Evolutionary conservation across 2,797 vertebrate genomes (phyloP).

Genomic region (Thunnus albacares): DNA sequence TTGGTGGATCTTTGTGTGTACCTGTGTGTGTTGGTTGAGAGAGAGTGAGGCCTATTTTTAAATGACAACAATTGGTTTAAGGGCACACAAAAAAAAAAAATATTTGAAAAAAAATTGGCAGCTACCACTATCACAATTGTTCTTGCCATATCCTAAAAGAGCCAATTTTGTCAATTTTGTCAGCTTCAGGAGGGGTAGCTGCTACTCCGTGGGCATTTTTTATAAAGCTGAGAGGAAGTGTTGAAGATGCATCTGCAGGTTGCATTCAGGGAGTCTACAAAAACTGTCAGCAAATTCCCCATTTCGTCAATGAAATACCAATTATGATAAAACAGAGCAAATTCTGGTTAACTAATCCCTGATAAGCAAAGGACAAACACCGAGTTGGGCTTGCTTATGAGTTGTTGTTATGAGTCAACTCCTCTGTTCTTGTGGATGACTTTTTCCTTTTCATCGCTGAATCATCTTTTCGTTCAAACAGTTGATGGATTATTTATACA

Average conservation of each 20-base stretch:
- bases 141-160: constrained; percentile 64
- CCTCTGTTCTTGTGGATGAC: constrained; percentile 77
- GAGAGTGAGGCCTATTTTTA: constrained; percentile 62
- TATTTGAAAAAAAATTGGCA: constrained; percentile 51
- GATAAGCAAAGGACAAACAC: constrained; percentile 56
- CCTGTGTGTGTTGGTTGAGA: constrained; percentile 29
- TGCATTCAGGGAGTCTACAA: constrained; percentile 17
- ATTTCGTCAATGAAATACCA: constrained; percentile 64
- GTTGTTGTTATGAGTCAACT: constrained; percentile 78
- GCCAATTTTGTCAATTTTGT: constrained; percentile 77
- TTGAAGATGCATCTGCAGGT: constrained; percentile 55
- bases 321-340: constrained; percentile 17
- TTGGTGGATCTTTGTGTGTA: constrained; percentile 13
- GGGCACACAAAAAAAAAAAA: constrained; percentile 49
- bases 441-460: constrained; percentile 69
- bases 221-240: constrained; percentile 44
- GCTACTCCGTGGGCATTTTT: constrained; percentile 58
- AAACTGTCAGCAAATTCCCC: constrained; percentile 40
- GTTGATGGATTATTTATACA: constrained; percentile 65
- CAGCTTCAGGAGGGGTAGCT: constrained; percentile 65
- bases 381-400: constrained; percentile 54
- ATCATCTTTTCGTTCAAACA: constrained; percentile 67
- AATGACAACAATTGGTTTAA: constrained; percentile 74
- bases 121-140: constrained; percentile 63
- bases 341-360: constrained; percentile 38